Evolutionary conservation across 2,888 invertebrate species (phyloP), one percentile per base, ranked within the genome.

Genomic region (Lasioglossum calceatum): DNA sequence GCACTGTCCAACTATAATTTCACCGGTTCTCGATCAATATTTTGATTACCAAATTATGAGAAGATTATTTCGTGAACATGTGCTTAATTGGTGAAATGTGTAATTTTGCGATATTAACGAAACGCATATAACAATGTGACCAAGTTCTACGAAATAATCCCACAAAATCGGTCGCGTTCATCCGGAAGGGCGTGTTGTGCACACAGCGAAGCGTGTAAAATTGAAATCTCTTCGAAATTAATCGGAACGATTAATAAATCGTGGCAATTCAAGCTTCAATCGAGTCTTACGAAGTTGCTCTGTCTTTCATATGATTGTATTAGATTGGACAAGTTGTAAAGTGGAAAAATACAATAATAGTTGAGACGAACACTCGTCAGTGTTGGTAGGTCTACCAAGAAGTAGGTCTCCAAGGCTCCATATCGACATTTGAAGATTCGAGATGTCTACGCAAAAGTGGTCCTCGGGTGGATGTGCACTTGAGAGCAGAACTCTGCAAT

Each of bases 51-150:
- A 73, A 79, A 73, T 72, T 73, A 47, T 44, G 32, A 58, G 61
- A 80, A 73, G 72, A 80, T 82, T 72, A 80, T 80, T 58, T 39
- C 39, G 44, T 12, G 8, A 39, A 32, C 44, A 58, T 47, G 42
- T 54, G 44, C 12, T 16, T 4, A 39, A 70, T 50, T 14, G 54
- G 58, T 39, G 70, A 80, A 84, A 77, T 23, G 42, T 50, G 19
- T 64, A 71, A 82, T 73, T 81, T 54, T 14, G 7, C 32, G n/a
- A 32, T 16, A 71, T 71, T 71, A 32, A 1, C 39, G 14, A 32
- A 67, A 67, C 32, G 19, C 67, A 39, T 12, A 32, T 16, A 50
- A 71, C 12, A 42, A 47, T 36, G 39, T 36, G 39, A 72, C 36
- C 42, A 77, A 81, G 23, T 50, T 81, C 8, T 39, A n/a, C 27